phyloP scores from a whole-genome alignment of 2,888 invertebrate species.

The Exocentrus adspersus region DNA sequence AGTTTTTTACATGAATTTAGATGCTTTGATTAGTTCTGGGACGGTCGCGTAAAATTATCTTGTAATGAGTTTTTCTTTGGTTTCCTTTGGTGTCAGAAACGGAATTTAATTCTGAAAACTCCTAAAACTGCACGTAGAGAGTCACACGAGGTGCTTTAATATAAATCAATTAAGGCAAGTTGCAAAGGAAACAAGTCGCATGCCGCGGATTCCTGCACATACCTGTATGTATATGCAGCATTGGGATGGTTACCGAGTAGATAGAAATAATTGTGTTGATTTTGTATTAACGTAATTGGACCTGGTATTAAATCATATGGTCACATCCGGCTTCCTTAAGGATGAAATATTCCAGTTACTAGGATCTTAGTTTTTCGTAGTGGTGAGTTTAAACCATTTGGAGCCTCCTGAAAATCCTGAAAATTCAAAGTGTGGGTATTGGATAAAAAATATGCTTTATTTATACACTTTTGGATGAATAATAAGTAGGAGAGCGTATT shows the following conservation, averaged over 20 bases:
- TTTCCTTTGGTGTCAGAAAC: too few relatives aligned
- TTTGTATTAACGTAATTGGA: conserved; percentile 11
- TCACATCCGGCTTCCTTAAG: too few relatives aligned
- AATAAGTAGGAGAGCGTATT: too few relatives aligned
- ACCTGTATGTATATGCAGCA: background rate
- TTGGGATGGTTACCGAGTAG: background rate
- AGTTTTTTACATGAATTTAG: conserved; percentile 3
- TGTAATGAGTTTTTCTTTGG: background rate
- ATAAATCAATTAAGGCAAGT: background rate
- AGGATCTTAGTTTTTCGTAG: too few relatives aligned
- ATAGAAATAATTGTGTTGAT: conserved; percentile 8
- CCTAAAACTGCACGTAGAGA: too few relatives aligned
- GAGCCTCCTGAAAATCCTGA: too few relatives aligned
- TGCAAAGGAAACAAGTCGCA: background rate
- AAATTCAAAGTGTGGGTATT: too few relatives aligned
- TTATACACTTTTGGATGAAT: too few relatives aligned
- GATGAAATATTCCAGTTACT: too few relatives aligned
- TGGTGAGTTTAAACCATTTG: too few relatives aligned
- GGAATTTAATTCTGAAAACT: too few relatives aligned
- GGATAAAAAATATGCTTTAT: too few relatives aligned
- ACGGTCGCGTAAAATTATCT: background rate
- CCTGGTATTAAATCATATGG: background rate
- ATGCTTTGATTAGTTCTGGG: background rate
- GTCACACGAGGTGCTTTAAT: background rate
- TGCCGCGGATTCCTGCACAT: conserved; percentile 2